phyloP scores from a whole-genome alignment of 2,797 vertebrate genomes.

The Pangasius krempfi region DNA sequence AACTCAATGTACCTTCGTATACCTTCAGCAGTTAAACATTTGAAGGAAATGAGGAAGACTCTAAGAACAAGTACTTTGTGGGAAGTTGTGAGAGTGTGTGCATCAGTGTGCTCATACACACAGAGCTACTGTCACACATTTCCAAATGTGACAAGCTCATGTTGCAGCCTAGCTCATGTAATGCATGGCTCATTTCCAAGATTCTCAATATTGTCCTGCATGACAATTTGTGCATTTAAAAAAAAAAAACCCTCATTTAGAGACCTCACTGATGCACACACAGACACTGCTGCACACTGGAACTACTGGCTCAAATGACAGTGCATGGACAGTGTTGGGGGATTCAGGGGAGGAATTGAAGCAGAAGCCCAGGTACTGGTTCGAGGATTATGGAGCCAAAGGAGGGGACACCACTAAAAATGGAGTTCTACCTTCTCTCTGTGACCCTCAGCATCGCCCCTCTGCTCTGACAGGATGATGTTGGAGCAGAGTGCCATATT shows the following conservation, averaged over 20 bases:
- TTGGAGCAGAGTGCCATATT: slow-evolving; percentile 50
- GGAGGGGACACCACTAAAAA: slow-evolving; percentile 78
- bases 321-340: neutral
- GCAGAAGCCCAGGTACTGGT: slow-evolving; percentile 9
- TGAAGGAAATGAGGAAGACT: neutral
- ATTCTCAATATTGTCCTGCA: neutral
- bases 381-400: neutral
- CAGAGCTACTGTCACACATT: neutral
- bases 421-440: slow-evolving; percentile 72
- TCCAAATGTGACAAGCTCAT: neutral
- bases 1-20: neutral
- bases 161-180: neutral
- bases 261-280: slow-evolving; percentile 33
- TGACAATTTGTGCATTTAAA: neutral
- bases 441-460: slow-evolving; percentile 66
- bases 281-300: neutral
- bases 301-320: neutral
- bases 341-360: neutral
- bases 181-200: neutral
- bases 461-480: slow-evolving; percentile 54
- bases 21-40: neutral
- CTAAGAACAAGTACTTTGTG: neutral
- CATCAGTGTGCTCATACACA: slow-evolving; percentile 12
- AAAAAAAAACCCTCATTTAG: neutral
- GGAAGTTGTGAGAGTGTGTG: slow-evolving; percentile 2